A percentile compares a stretch with the other conserved stretches of the same genome.
These are phyloP conservation scores for Neoscelio sp. DNA, from an alignment of 2,888 invertebrate genomes.

Conservation along the genomic window DNA sequence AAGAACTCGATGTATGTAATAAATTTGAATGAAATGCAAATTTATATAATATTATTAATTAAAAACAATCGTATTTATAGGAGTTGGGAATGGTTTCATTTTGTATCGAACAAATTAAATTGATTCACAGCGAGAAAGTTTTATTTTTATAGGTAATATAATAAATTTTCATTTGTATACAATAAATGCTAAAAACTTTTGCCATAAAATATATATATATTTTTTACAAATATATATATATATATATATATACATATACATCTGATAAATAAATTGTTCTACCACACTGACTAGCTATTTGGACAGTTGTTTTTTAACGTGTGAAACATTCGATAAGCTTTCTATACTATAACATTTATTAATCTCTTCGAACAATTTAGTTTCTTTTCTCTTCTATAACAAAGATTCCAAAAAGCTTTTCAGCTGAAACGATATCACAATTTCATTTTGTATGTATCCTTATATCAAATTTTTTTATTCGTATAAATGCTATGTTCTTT, in stretches of 20 bases:
- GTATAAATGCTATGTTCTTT: constrained; percentile 54
- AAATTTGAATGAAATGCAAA: too few species aligned
- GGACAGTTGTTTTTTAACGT: constrained; percentile 52
- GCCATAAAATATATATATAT: constrained; percentile 38
- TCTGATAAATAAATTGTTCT: constrained; percentile 62
- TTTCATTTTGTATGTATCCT: constrained; percentile 44
- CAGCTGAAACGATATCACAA: constrained; percentile 63
- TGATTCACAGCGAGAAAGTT: too few species aligned
- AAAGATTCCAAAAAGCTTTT: constrained; percentile 47
- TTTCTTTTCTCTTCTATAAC: constrained; percentile 31
- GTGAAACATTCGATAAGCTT: constrained; percentile 59
- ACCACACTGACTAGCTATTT: constrained; percentile 63
- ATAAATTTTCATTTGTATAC: constrained; percentile 39
- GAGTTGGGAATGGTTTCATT: too few species aligned
- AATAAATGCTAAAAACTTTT: too few species aligned
- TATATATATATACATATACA: constrained; percentile 50
- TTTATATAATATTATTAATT: too few species aligned
- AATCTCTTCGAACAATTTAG: constrained; percentile 64
- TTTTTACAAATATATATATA: constrained; percentile 1
- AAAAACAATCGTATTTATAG: too few species aligned
- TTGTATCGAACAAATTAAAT: too few species aligned
- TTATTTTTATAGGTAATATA: too few species aligned
- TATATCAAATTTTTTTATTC: constrained; percentile 38
- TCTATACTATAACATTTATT: constrained; percentile 63
- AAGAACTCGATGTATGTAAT: too few species aligned